These are phyloP conservation scores for Elanoides forficatus DNA, from an alignment of 2,113 vertebrate species.

Conservation along the genomic window DNA sequence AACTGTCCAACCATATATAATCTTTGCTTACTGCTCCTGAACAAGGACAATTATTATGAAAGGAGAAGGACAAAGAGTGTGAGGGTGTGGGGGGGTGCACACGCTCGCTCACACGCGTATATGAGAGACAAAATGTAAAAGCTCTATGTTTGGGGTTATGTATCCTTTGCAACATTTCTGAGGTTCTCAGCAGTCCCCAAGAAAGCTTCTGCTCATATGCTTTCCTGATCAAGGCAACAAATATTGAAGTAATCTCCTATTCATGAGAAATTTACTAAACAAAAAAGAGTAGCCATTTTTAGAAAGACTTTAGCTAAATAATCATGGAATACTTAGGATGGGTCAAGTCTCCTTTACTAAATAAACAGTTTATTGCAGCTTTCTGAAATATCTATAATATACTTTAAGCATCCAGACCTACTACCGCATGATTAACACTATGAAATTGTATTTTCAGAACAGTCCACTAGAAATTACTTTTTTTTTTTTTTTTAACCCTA, in stretches of 20 bases:
- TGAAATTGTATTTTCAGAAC: conserved; percentile 38
- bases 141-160: conserved; percentile 49
- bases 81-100: neutral
- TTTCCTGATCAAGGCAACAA: conserved; percentile 68
- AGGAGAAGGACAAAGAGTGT: neutral
- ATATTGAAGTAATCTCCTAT: conserved; percentile 62
- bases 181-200: conserved; percentile 41
- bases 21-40: conserved; percentile 23
- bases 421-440: neutral
- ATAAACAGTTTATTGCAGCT: neutral
- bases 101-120: rapidly evolving
- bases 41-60: conserved; percentile 37
- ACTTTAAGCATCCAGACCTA: neutral
- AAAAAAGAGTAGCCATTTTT: neutral
- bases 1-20: conserved; percentile 44
- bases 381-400: neutral
- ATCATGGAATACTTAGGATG: neutral
- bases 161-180: conserved; percentile 54
- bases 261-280: conserved; percentile 48
- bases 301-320: conserved; percentile 22
- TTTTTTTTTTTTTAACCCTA: neutral
- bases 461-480: neutral
- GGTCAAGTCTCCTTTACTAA: conserved; percentile 25
- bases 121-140: neutral
- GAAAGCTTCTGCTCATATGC: conserved; percentile 56